phyloP scores from a whole-genome alignment of 2,888 invertebrate species.

The Leptinotarsa peninsularis region DNA sequence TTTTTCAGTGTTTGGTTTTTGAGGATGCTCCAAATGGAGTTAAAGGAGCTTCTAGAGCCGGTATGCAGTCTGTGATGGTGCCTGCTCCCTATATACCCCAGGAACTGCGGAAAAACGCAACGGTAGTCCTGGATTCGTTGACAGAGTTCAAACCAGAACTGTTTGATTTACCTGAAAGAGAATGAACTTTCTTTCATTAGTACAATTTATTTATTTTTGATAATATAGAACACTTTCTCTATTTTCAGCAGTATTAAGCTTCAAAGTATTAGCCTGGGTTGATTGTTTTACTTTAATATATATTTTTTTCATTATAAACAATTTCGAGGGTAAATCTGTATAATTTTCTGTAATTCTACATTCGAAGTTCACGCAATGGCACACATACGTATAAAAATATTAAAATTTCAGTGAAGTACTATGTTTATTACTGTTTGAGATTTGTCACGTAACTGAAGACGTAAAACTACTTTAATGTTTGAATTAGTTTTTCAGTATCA shows the following conservation, averaged over 20 bases:
- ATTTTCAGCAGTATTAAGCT: constrained; percentile 1
- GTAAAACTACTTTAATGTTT: too few species aligned
- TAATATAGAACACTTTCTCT: neutral
- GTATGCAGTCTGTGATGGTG: constrained; percentile 90
- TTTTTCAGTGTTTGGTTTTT: constrained; percentile 78
- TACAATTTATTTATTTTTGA: constrained; percentile 50
- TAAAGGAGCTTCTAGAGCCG: constrained; percentile 79
- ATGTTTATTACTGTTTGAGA: too few species aligned
- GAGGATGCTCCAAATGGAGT: constrained; percentile 95
- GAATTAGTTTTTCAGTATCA: too few species aligned
- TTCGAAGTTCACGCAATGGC: too few species aligned
- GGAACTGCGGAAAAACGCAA: constrained; percentile 71
- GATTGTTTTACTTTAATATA: too few species aligned
- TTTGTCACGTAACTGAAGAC: too few species aligned
- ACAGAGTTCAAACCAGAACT: constrained; percentile 85
- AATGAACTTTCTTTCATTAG: constrained; percentile 34
- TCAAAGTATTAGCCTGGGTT: neutral
- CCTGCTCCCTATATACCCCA: constrained; percentile 72
- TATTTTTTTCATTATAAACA: too few species aligned
- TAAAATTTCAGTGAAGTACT: too few species aligned
- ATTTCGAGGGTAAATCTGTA: too few species aligned
- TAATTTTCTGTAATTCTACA: too few species aligned
- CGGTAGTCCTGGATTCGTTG: constrained; percentile 78
- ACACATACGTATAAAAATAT: too few species aligned
- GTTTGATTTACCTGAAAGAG: constrained; percentile 82